Conservation (phyloP, 2,888 invertebrate species). For the Oeneis ivallda region DNA sequence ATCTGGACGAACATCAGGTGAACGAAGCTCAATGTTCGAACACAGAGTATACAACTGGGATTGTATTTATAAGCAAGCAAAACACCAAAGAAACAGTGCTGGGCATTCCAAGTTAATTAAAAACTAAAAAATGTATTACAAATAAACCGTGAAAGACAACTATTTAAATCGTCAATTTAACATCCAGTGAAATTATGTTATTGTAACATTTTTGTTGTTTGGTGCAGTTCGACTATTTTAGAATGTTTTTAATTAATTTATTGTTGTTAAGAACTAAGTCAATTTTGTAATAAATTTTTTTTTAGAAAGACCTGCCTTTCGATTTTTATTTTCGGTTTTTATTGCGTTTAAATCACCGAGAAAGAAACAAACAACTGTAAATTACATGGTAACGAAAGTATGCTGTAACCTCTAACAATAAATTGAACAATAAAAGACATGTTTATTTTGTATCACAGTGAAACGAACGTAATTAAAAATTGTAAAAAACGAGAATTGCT, state of each 20-base stretch:
- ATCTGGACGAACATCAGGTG: no score
- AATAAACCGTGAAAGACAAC: conserved; percentile 64
- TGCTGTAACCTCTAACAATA: not conserved
- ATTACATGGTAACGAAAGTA: not conserved
- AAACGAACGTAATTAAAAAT: conserved; percentile 40
- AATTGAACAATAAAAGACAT: not conserved
- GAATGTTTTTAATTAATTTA: conserved; percentile 45
- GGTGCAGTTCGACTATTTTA: conserved; percentile 54
- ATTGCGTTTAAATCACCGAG: conserved; percentile 7
- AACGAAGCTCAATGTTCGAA: conserved; percentile 26
- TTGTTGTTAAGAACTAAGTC: conserved; percentile 67
- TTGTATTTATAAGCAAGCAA: conserved; percentile 10
- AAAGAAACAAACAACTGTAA: conserved; percentile 18
- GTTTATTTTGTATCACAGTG: conserved; percentile 24
- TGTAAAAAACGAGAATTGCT: conserved; percentile 41
- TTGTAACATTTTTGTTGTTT: conserved; percentile 49
- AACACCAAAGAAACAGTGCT: conserved; percentile 51
- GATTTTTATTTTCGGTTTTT: conserved; percentile 19
- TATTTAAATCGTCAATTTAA: conserved; percentile 44
- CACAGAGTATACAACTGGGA: conserved; percentile 11
- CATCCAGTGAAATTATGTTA: conserved; percentile 46
- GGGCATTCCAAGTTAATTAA: conserved; percentile 72
- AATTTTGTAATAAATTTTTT: conserved; percentile 71
- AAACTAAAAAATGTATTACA: conserved; percentile 51
- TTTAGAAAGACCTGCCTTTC: conserved; percentile 37